A percentile compares a stretch with the other conserved stretches of the same genome.
phyloP scores from a whole-genome alignment of 2,888 invertebrate species.

The Drosophila prostipennis region DNA sequence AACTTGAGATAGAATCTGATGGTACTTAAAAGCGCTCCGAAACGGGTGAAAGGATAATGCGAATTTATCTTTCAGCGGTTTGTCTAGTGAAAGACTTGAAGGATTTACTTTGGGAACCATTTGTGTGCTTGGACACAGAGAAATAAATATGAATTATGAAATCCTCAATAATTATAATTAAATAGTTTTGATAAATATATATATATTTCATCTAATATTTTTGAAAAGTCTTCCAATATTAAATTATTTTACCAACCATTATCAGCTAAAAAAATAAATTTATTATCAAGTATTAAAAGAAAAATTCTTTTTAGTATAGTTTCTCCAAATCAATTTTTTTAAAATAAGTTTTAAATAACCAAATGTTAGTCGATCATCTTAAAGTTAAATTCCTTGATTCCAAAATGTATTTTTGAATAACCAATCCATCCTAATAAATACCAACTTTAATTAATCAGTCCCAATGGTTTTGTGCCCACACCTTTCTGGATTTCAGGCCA shows the following conservation, averaged over 20 bases:
- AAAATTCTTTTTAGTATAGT: too few species aligned
- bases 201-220: too few species aligned
- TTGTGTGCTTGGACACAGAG: not conserved
- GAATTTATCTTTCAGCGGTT: not conserved
- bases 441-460: not conserved
- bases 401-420: not conserved
- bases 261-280: too few species aligned
- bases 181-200: too few species aligned
- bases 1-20: slow-evolving; percentile 28
- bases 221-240: too few species aligned
- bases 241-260: too few species aligned
- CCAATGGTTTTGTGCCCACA: slow-evolving; percentile 3
- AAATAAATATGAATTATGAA: not conserved
- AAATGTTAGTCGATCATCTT: too few species aligned
- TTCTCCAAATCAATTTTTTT: too few species aligned
- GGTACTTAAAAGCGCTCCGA: slow-evolving; percentile 19
- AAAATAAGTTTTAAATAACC: too few species aligned
- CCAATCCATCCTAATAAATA: not conserved
- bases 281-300: too few species aligned
- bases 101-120: not conserved
- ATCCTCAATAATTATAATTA: too few species aligned
- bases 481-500: slow-evolving; percentile 13
- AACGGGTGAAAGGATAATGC: slow-evolving; percentile 6
- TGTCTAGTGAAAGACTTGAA: not conserved
- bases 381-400: too few species aligned